phyloP scores from a whole-genome alignment of 2,797 vertebrate species.

The Crypturellus tataupa region DNA sequence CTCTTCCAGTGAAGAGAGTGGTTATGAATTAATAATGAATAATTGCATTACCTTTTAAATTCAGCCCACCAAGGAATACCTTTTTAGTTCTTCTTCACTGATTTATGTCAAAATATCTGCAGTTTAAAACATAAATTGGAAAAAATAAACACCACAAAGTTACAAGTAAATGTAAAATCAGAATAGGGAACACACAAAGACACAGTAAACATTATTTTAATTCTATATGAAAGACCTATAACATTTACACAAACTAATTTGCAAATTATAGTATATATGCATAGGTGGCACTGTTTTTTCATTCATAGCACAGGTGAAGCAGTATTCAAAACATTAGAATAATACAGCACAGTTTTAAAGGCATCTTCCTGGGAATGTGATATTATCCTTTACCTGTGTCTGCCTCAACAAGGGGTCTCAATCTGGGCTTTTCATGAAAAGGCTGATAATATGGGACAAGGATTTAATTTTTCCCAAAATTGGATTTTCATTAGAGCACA shows the following conservation, averaged over 20 bases:
- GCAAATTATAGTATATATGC: background rate
- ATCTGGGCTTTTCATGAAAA: background rate
- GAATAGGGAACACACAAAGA: background rate
- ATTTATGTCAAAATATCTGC: background rate
- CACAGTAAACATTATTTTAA: background rate
- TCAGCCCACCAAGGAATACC: background rate
- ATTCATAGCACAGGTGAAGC: background rate
- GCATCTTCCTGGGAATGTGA: background rate
- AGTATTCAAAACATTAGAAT: background rate
- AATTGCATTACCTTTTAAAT: background rate
- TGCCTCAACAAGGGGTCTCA: background rate
- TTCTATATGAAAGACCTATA: background rate
- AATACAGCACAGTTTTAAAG: background rate
- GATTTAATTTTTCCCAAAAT: background rate
- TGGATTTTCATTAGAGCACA: background rate
- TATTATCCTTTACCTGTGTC: background rate
- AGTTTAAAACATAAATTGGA: background rate
- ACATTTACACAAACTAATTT: background rate
- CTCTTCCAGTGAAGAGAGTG: background rate
- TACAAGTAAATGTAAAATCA: background rate
- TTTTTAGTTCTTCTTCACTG: background rate
- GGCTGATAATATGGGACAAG: background rate
- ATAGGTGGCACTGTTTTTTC: accelerated
- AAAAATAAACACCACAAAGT: background rate
- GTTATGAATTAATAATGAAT: background rate